Evolutionary conservation across 2,113 vertebrate genomes (phyloP).

Genomic region (Equus quagga): DNA sequence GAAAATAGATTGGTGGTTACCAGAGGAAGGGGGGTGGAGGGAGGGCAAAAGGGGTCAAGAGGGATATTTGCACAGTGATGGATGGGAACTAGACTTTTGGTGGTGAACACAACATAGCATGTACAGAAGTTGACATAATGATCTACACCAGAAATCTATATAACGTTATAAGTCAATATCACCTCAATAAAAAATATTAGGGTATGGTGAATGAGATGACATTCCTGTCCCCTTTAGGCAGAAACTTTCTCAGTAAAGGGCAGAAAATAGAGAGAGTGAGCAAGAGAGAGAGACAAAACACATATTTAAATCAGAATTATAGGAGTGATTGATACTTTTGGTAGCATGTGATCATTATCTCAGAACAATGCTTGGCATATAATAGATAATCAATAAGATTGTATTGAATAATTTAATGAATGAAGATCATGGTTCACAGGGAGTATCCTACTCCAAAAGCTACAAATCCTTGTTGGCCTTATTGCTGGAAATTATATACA

Average conservation of each 20-base stretch:
- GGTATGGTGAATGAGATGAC: not conserved
- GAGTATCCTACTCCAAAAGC: not conserved
- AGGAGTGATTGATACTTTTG: not conserved
- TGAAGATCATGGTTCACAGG: not conserved
- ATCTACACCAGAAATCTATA: no score
- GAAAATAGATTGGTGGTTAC: no score
- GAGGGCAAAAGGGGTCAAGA: no score
- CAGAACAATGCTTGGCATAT: not conserved
- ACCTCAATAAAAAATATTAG: no score
- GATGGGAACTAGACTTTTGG: no score
- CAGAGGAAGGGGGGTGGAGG: no score
- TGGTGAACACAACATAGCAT: no score
- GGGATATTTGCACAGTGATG: no score
- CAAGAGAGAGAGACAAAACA: not conserved
- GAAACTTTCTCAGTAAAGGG: not conserved
- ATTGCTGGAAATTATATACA: not conserved
- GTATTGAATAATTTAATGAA: not conserved
- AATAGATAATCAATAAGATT: not conserved
- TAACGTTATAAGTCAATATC: no score
- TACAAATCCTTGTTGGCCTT: not conserved
- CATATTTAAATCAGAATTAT: not conserved
- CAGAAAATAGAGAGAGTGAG: not conserved
- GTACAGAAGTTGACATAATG: no score
- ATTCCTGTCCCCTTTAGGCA: not conserved
- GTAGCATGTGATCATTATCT: not conserved